Evolutionary conservation across 2,888 invertebrate species (phyloP).

Genomic region (Stenoptilia bipunctidactyla): DNA sequence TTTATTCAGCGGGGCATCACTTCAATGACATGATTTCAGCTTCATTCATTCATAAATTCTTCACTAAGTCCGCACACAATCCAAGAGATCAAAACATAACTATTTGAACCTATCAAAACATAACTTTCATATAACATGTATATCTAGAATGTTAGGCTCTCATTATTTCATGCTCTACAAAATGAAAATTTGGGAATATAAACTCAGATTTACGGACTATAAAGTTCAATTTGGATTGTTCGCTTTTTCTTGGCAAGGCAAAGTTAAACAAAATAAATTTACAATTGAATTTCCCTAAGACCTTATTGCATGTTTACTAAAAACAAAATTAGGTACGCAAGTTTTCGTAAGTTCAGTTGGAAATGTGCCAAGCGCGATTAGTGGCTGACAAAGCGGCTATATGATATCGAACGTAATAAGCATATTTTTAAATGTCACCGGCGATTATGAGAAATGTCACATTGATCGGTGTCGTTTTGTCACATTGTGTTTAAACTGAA

Average conservation of each 20-base stretch:
- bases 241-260: constrained; percentile 30
- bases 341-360: constrained; percentile 27
- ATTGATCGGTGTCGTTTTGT: neutral
- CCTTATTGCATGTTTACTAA: constrained; percentile 36
- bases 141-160: constrained; percentile 22
- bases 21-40: constrained; percentile 22
- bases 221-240: constrained; percentile 23
- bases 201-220: constrained; percentile 21
- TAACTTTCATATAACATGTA: constrained; percentile 39
- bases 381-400: neutral
- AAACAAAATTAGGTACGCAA: constrained; percentile 35
- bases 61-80: constrained; percentile 31
- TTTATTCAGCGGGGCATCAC: too few relatives aligned
- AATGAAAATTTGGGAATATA: constrained; percentile 22
- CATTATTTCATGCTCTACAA: constrained; percentile 7
- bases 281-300: constrained; percentile 39
- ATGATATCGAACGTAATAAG: neutral
- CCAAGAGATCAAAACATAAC: constrained; percentile 47
- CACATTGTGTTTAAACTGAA: neutral
- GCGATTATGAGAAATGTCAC: neutral
- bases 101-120: constrained; percentile 51
- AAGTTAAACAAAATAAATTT: constrained; percentile 32
- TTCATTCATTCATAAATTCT: constrained; percentile 44
- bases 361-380: constrained; percentile 20
- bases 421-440: neutral